phyloP scores from a whole-genome alignment of 2,113 vertebrate species.

The Ancistrus triradiatus region DNA sequence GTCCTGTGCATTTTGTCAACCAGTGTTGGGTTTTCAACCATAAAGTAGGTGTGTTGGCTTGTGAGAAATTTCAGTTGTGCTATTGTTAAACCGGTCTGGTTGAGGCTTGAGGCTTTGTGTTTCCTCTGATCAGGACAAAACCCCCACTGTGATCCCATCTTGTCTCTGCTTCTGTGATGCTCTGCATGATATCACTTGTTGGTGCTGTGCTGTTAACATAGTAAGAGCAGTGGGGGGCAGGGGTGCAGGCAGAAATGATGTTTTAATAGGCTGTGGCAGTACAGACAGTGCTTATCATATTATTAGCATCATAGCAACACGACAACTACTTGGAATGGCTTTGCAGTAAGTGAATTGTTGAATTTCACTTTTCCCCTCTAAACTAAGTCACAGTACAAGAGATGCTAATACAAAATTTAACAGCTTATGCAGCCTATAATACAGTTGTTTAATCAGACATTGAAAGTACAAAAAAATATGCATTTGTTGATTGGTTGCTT shows the following conservation, averaged over 20 bases:
- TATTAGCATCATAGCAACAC: not conserved
- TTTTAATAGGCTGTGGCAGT: not conserved
- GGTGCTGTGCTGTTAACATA: constrained; percentile 22
- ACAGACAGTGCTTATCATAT: not conserved
- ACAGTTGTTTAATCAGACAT: not conserved
- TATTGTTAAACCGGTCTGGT: no score
- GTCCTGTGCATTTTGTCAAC: no score
- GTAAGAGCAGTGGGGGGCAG: constrained; percentile 11
- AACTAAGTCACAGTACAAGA: no score
- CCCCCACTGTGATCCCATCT: constrained; percentile 34
- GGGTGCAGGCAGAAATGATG: not conserved
- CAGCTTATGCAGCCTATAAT: no score
- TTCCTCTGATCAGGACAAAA: constrained; percentile 39
- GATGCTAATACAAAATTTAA: no score
- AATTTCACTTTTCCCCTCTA: not conserved
- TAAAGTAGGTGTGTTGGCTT: no score
- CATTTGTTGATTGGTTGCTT: no score
- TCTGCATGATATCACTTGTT: constrained; percentile 33
- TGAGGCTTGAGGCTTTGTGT: not conserved
- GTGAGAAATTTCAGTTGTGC: no score
- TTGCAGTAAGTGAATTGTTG: not conserved
- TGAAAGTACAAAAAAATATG: not conserved
- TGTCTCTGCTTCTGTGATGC: constrained; percentile 29
- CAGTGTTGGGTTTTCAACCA: no score
- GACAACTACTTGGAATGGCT: not conserved